Percentiles rank a stretch among this genome's conserved stretches.
phyloP scores from a whole-genome alignment of 2,888 invertebrate genomes.

The Pantelozetes paolii region DNA sequence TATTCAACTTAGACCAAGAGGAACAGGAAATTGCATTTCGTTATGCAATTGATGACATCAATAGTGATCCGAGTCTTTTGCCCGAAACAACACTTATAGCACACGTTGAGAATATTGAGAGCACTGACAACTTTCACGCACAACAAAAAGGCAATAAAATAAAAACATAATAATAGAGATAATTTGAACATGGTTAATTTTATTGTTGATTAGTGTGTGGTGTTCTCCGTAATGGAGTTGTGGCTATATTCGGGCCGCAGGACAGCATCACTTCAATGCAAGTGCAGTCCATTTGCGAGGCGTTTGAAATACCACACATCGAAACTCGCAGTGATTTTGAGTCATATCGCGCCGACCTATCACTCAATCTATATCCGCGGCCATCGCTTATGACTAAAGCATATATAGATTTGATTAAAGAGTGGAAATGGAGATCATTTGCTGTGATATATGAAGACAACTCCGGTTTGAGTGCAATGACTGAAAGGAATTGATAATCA shows the following conservation, averaged over 20 bases:
- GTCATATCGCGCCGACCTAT: slow-evolving; percentile 68
- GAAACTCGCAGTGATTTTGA: slow-evolving; percentile 74
- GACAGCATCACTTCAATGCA: slow-evolving; percentile 64
- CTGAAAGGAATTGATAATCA: background rate
- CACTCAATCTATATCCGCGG: slow-evolving; percentile 74
- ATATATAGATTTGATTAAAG: slow-evolving; percentile 66
- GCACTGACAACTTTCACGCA: slow-evolving; percentile 87
- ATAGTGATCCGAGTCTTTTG: slow-evolving; percentile 68
- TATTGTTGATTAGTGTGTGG: slow-evolving; percentile 68
- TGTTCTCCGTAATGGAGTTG: slow-evolving; percentile 68
- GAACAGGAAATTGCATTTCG: slow-evolving; percentile 68
- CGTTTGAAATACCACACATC: slow-evolving; percentile 78
- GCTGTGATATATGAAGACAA: slow-evolving; percentile 80
- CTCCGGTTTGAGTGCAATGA: slow-evolving; percentile 58
- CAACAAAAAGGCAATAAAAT: slow-evolving; percentile 97
- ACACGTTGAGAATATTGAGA: slow-evolving; percentile 80
- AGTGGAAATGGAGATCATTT: slow-evolving; percentile 73
- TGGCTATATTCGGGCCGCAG: slow-evolving; percentile 78
- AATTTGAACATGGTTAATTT: background rate
- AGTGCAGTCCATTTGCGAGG: slow-evolving; percentile 76
- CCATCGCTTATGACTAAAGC: slow-evolving; percentile 71
- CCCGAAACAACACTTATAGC: slow-evolving; percentile 77
- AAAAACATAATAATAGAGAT: background rate
- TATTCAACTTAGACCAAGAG: slow-evolving; percentile 56
- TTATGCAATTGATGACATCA: slow-evolving; percentile 84